Evolutionary conservation across 1,140 invertebrate species (phyloP).

Genomic region (Penaeus indicus): DNA sequence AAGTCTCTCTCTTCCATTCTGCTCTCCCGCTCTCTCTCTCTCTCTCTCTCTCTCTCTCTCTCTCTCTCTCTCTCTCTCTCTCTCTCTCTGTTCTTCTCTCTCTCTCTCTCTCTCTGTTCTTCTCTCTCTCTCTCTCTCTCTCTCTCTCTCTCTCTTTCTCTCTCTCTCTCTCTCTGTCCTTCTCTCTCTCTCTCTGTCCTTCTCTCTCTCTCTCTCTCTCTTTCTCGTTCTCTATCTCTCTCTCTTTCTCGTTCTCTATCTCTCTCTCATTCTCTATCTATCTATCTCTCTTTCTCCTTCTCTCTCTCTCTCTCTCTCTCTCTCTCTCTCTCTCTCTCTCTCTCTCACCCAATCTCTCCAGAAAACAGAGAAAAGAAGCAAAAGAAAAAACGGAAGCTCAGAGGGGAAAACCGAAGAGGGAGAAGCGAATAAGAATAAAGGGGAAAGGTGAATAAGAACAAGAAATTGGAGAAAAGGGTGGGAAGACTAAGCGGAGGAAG

Average conservation of each 20-base stretch:
- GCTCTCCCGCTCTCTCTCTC: background rate
- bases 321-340: too few species aligned
- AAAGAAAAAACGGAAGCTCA: background rate
- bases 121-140: background rate
- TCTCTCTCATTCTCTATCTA: too few species aligned
- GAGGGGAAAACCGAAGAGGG: background rate
- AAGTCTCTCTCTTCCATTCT: too few species aligned
- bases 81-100: background rate
- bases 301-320: background rate
- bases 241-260: too few species aligned
- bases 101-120: too few species aligned
- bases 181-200: too few species aligned
- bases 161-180: too few species aligned
- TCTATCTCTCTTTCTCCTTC: background rate
- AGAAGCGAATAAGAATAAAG: background rate
- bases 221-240: background rate
- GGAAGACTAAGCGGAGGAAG: background rate
- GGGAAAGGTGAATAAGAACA: background rate
- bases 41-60: background rate
- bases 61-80: too few species aligned
- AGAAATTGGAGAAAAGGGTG: background rate
- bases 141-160: background rate
- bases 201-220: background rate
- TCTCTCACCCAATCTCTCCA: too few species aligned
- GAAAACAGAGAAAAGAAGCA: too few species aligned